Evolutionary conservation across 1,140 invertebrate genomes (phyloP), one percentile per base, ranked within the genome.

Genomic region (Zaprionus nigranus): DNA sequence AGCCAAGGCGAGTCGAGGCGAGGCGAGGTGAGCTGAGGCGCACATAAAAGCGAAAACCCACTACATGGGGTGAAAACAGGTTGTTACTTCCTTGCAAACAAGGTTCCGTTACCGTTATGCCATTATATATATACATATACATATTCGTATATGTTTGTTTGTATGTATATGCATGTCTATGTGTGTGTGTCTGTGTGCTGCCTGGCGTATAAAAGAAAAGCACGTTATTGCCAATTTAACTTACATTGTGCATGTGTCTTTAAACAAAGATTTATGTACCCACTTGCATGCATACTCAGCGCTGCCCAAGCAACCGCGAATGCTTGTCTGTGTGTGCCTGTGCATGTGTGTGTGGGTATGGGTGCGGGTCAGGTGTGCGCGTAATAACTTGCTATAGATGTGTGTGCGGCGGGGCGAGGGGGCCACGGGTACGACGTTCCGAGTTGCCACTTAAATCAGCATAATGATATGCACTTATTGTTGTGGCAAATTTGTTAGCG

Each of bases 251-350:
- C 84, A 87, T 87, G 84, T 87, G 84, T 87, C 84, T 87, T 87
- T 87, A 87, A 87, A 87, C 84, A 87, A 90, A 87, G 84, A 87
- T 87, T 87, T 87, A 87, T 87, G 85, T 87, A 90, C 84, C 84
- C 85, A 84, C 81, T 87, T 87, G 84, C 84, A 87, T 88, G 83
- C 84, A 79, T 62, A 82, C 71, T 68, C 82, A 64, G 54, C 61
- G 70, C 68, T 71, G 59, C 43, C 38, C 61, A 40, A 40, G 22
- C 28, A 56, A 57, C 56, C 17, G 30, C 34, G 11, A 61, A n/a
- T 36, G 66, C 30, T 49, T 40, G 43, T 20, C 53, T 46, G 12
- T 26, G 15, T 66, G 13, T 20, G 6, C 17, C 36, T 43, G 58
- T 61, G n/a, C n/a, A 5, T 36, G 61, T 49, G 15, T 59, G 26